phyloP scores from a whole-genome alignment of 2,888 invertebrate species.

The Ormia ochracea region DNA sequence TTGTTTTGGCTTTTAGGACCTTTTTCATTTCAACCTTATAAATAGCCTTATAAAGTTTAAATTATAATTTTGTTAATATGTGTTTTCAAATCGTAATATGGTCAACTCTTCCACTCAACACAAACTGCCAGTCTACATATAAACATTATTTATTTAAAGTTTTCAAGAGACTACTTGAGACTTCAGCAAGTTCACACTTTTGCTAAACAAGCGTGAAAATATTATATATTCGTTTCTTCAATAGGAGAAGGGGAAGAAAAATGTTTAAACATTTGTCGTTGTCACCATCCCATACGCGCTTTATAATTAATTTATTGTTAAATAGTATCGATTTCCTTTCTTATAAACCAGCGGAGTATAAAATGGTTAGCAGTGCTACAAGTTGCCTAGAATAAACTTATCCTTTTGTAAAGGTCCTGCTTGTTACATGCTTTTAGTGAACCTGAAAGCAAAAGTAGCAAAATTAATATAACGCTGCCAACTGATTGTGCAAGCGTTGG shows the following conservation, averaged over 20 bases:
- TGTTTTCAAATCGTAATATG: not conserved
- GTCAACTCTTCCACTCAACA: not conserved
- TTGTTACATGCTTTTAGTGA: too few species aligned
- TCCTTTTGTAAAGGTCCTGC: too few species aligned
- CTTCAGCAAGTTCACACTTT: slow-evolving; percentile 60
- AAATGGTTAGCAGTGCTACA: too few species aligned
- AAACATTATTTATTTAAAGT: slow-evolving; percentile 27
- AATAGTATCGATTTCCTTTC: slow-evolving; percentile 40
- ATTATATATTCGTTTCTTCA: not conserved
- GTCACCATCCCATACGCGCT: slow-evolving; percentile 69
- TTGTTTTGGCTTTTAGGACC: not conserved
- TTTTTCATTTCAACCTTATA: not conserved
- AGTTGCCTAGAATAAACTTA: too few species aligned
- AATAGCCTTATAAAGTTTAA: not conserved
- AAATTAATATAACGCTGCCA: too few species aligned
- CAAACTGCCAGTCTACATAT: not conserved
- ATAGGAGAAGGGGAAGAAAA: not conserved
- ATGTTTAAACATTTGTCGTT: slow-evolving; percentile 69
- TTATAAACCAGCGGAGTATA: too few species aligned
- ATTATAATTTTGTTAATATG: not conserved
- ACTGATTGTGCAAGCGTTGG: too few species aligned
- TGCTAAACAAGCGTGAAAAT: slow-evolving; percentile 33
- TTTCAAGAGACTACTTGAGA: slow-evolving; percentile 31
- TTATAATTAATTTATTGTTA: slow-evolving; percentile 57
- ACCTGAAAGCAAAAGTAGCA: too few species aligned